A percentile compares a stretch with the other conserved stretches of the same genome.
phyloP scores from a whole-genome alignment of 2,113 vertebrate species.

The Bubalus kerabau region DNA sequence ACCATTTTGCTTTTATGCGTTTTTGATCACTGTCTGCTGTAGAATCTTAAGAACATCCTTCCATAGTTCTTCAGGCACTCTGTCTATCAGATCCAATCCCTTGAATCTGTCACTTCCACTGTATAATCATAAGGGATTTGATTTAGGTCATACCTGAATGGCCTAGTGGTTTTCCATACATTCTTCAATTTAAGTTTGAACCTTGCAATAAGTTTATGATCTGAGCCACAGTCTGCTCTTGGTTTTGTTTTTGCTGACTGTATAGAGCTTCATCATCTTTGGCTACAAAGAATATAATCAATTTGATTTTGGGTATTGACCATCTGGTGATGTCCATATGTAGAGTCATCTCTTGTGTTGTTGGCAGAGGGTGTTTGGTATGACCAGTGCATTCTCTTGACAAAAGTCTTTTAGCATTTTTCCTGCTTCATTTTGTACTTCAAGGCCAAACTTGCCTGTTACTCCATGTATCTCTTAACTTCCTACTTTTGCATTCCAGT shows the following conservation, averaged over 20 bases:
- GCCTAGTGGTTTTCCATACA: not conserved
- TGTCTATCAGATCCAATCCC: not conserved
- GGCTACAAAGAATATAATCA: not conserved
- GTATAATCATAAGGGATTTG: not conserved
- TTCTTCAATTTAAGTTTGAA: not conserved
- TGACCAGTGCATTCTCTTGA: not conserved
- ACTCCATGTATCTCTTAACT: not conserved
- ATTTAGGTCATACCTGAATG: not conserved
- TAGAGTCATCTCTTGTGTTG: not conserved
- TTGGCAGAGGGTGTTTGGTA: not conserved
- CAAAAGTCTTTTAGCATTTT: not conserved
- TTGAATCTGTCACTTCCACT: not conserved
- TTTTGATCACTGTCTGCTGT: not conserved
- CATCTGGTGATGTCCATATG: not conserved
- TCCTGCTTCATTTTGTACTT: not conserved
- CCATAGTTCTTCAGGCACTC: not conserved
- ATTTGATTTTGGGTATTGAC: not conserved
- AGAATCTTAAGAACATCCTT: not conserved
- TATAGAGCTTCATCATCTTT: not conserved
- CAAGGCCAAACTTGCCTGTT: not conserved
- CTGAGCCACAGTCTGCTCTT: not conserved
- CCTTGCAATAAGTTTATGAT: not conserved
- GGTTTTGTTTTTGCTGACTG: not conserved
- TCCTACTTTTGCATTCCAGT: not conserved
- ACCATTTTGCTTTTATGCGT: not conserved